These are phyloP conservation scores for Caenorhabditis doughertyi DNA, from an alignment of 2,888 invertebrate genomes.

Conservation along the genomic window DNA sequence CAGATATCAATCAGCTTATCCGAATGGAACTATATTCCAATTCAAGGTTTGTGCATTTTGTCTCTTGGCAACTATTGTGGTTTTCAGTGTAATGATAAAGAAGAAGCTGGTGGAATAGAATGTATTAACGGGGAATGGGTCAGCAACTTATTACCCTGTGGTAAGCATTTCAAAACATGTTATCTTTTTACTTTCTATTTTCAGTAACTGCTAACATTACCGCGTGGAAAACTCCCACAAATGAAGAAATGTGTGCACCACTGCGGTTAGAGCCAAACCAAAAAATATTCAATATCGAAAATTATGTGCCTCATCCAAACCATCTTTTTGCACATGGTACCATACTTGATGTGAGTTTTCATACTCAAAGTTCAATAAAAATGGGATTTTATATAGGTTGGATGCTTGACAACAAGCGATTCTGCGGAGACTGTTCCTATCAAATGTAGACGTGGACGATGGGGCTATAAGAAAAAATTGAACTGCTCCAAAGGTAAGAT, in stretches of 20 bases:
- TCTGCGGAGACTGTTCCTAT: slow-evolving; percentile 64
- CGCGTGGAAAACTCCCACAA: slow-evolving; percentile 41
- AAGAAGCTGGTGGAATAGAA: slow-evolving; percentile 78
- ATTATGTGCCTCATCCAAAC: slow-evolving; percentile 69
- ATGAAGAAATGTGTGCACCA: slow-evolving; percentile 70
- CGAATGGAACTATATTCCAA: slow-evolving; percentile 81
- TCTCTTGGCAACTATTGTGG: neutral
- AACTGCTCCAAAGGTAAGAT: slow-evolving; percentile 71
- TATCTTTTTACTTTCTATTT: neutral
- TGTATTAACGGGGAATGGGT: slow-evolving; percentile 82
- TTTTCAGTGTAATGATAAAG: slow-evolving; percentile 69
- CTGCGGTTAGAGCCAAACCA: slow-evolving; percentile 59
- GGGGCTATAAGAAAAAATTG: slow-evolving; percentile 73
- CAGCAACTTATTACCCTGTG: slow-evolving; percentile 77
- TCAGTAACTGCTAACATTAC: slow-evolving; percentile 63
- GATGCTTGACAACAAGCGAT: slow-evolving; percentile 61
- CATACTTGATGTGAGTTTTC: slow-evolving; percentile 60
- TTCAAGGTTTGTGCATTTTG: slow-evolving; percentile 69
- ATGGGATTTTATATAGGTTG: slow-evolving; percentile 46
- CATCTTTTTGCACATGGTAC: slow-evolving; percentile 80
- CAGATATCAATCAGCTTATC: slow-evolving; percentile 76
- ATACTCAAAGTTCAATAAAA: neutral
- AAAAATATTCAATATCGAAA: slow-evolving; percentile 74
- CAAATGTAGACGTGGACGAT: slow-evolving; percentile 77
- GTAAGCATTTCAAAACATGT: slow-evolving; percentile 42